Percentiles rank a stretch among this genome's conserved stretches.
These are phyloP conservation scores for Chondrilla cf. caribensis DNA, from an alignment of 37 sponge, comb jelly and placozoan species.

Conservation along the genomic window DNA sequence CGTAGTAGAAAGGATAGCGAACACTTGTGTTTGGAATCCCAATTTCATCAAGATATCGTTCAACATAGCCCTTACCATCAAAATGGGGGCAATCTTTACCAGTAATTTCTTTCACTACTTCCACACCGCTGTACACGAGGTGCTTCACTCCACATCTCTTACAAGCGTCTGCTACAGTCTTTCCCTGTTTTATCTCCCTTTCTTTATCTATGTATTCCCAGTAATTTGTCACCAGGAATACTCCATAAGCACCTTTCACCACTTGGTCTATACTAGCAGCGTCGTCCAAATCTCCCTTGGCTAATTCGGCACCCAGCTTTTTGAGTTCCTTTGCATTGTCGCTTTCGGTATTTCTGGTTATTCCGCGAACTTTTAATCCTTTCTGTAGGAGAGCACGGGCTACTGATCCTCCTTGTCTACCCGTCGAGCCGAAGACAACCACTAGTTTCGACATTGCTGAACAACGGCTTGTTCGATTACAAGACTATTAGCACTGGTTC, in stretches of 20 bases:
- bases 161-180: slow-evolving; percentile 51
- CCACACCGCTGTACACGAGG: slow-evolving; percentile 64
- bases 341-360: slow-evolving; percentile 65
- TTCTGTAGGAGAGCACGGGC: slow-evolving; percentile 27
- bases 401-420: slow-evolving; percentile 63
- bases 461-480: no score
- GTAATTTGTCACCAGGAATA: slow-evolving; percentile 47
- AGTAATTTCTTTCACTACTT: slow-evolving; percentile 34
- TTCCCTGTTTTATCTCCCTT: slow-evolving; percentile 56
- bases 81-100: slow-evolving; percentile 52
- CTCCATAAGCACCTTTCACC: slow-evolving; percentile 50
- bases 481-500: no score
- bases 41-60: slow-evolving; percentile 58
- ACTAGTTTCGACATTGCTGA: slow-evolving; percentile 35
- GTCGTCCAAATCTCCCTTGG: no score
- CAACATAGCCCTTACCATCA: slow-evolving; percentile 57
- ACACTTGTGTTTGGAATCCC: slow-evolving; percentile 57
- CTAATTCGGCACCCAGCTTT: no score
- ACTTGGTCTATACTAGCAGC: slow-evolving; percentile 32
- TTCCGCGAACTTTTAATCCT: slow-evolving; percentile 56
- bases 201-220: slow-evolving; percentile 33
- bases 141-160: slow-evolving; percentile 67
- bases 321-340: slow-evolving; percentile 48
- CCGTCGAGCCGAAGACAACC: slow-evolving; percentile 72
- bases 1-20: slow-evolving; percentile 54